Conservation (phyloP, 2,113 vertebrate genomes). For the Panthera leo region DNA sequence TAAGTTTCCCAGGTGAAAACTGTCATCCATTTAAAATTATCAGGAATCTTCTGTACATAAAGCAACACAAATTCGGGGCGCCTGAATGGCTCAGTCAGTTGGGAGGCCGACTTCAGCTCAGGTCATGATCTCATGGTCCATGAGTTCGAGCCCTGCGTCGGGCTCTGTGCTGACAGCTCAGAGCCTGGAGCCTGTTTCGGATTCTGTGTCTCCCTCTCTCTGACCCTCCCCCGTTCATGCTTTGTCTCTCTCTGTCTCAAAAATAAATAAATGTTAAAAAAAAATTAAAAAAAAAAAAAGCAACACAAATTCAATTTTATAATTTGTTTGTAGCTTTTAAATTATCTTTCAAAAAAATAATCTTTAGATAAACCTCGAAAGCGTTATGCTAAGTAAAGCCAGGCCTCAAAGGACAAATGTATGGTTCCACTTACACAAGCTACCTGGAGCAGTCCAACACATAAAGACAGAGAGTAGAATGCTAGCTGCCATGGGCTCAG, state of each 20-base stretch:
- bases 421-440: not conserved
- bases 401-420: not conserved
- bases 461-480: not conserved
- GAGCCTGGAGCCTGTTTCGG: no score
- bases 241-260: no score
- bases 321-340: not conserved
- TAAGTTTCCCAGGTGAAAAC: not conserved
- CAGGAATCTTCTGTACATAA: not conserved
- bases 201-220: no score
- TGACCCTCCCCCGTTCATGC: no score
- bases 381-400: not conserved
- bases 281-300: not conserved
- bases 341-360: constrained; percentile 34
- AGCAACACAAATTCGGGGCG: not conserved
- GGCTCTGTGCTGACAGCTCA: no score
- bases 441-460: not conserved
- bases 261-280: no score
- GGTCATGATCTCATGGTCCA: no score
- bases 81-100: no score
- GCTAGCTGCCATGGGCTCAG: no score
- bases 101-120: no score
- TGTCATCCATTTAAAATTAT: not conserved
- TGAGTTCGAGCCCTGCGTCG: no score
- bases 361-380: not conserved
- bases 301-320: not conserved